Conservation (phyloP, 2,113 vertebrate species). For the Rhizomys pruinosus region DNA sequence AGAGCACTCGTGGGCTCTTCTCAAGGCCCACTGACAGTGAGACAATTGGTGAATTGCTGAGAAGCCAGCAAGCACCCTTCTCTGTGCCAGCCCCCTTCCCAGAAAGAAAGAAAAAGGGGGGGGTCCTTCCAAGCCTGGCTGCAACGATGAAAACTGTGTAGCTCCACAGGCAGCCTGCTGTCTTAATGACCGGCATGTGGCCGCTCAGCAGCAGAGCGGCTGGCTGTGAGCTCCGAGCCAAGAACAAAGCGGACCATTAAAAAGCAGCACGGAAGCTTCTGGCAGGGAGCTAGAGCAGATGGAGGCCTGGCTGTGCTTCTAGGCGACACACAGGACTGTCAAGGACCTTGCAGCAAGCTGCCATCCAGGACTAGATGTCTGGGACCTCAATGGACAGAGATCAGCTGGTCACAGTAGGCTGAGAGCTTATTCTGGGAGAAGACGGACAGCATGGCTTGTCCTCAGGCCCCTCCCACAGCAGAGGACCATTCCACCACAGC, state of each 20-base stretch:
- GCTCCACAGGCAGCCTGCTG: neutral
- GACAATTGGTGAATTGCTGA: neutral
- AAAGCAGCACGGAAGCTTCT: slow-evolving; percentile 35
- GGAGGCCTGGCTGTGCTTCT: neutral
- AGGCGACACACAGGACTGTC: slow-evolving; percentile 42
- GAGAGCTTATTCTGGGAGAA: neutral
- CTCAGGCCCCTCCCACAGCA: neutral
- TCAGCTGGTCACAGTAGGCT: neutral
- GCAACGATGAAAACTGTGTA: slow-evolving; percentile 4
- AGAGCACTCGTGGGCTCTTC: neutral
- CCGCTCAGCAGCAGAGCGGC: neutral
- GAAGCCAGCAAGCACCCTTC: neutral
- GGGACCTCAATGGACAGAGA: slow-evolving; percentile 22
- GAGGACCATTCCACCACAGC: neutral
- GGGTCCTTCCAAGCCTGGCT: neutral
- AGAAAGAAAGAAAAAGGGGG: neutral
- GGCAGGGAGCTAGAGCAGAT: slow-evolving; percentile 12
- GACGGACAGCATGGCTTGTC: neutral
- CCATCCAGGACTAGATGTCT: slow-evolving; percentile 39
- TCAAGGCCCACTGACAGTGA: slow-evolving; percentile 5
- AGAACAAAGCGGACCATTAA: slow-evolving; percentile 37
- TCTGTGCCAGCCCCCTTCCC: neutral
- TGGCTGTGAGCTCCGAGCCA: slow-evolving; percentile 23
- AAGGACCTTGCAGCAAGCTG: slow-evolving; percentile 44
- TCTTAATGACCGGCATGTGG: neutral